phyloP scores from a whole-genome alignment of 2,113 vertebrate species.

The Thryonomys swinderianus region DNA sequence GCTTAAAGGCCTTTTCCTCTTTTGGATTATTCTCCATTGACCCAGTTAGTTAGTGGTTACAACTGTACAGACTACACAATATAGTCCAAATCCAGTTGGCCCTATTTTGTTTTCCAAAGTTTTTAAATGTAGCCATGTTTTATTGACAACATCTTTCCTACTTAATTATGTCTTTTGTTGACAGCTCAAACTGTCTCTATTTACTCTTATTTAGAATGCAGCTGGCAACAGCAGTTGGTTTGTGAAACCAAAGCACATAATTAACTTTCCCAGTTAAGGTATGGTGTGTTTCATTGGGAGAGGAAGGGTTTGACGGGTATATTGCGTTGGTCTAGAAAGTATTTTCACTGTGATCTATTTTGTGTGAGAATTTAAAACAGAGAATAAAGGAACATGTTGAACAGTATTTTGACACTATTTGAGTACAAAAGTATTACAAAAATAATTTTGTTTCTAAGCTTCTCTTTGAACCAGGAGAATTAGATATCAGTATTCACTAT shows the following conservation, averaged over 20 bases:
- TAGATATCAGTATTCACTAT: not conserved
- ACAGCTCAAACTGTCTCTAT: conserved; percentile 75
- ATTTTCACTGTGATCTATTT: conserved; percentile 36
- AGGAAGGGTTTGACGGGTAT: not conserved
- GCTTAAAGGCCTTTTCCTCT: conserved; percentile 8
- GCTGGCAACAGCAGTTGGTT: conserved; percentile 76
- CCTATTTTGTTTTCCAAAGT: conserved; percentile 59
- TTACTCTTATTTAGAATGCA: conserved; percentile 75
- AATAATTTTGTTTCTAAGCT: conserved; percentile 36
- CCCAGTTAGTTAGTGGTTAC: conserved; percentile 28
- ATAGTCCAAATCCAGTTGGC: not conserved
- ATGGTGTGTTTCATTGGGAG: conserved; percentile 46
- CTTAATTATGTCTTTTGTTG: conserved; percentile 75
- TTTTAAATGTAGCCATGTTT: conserved; percentile 65
- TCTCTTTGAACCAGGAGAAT: not conserved
- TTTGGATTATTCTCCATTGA: conserved; percentile 30
- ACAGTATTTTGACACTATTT: not conserved
- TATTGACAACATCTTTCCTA: conserved; percentile 70
- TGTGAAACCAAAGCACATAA: conserved; percentile 71
- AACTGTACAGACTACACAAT: not conserved
- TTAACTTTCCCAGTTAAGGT: conserved; percentile 70
- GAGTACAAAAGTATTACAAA: not conserved
- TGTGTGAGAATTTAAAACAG: not conserved
- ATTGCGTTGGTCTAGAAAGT: conserved; percentile 40
- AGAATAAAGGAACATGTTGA: not conserved